A percentile compares a stretch with the other conserved stretches of the same genome.
These are phyloP conservation scores for Sesamia nonagrioides DNA, from an alignment of 1,140 invertebrate genomes.

Conservation along the genomic window DNA sequence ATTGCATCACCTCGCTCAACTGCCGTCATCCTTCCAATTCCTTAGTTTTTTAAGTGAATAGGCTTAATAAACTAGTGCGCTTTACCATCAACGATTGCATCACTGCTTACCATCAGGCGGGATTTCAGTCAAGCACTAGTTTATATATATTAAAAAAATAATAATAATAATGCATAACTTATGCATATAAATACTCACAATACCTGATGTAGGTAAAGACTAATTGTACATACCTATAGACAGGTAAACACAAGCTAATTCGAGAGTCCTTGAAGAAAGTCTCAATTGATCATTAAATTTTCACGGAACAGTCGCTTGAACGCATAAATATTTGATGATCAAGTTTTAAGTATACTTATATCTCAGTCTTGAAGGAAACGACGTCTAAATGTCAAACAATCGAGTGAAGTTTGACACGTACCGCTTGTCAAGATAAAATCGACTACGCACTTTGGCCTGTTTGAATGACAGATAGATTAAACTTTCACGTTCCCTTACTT, in stretches of 20 bases:
- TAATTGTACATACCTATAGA: not conserved
- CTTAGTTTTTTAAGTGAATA: no score
- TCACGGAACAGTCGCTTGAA: constrained; percentile 20
- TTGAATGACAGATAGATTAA: constrained; percentile 46
- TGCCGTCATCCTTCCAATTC: no score
- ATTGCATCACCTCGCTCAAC: no score
- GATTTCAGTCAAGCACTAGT: no score
- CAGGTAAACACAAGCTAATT: not conserved
- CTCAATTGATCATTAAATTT: constrained; percentile 26
- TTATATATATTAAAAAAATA: no score
- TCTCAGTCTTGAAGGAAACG: constrained; percentile 22
- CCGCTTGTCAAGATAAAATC: constrained; percentile 49
- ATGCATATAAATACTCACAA: no score
- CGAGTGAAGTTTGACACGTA: constrained; percentile 32
- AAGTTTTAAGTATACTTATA: constrained; percentile 38
- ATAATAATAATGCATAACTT: no score
- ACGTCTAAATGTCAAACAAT: constrained; percentile 42
- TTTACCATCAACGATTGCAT: no score
- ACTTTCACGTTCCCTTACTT: constrained; percentile 31
- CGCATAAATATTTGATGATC: constrained; percentile 32
- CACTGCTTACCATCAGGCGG: no score
- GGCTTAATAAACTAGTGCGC: no score
- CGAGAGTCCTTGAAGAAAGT: not conserved
- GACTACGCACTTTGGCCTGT: constrained; percentile 29
- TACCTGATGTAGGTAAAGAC: not conserved